Base-by-base conservation (phyloP, 2,888 invertebrate genomes). In the Agrilus mali region DNA sequence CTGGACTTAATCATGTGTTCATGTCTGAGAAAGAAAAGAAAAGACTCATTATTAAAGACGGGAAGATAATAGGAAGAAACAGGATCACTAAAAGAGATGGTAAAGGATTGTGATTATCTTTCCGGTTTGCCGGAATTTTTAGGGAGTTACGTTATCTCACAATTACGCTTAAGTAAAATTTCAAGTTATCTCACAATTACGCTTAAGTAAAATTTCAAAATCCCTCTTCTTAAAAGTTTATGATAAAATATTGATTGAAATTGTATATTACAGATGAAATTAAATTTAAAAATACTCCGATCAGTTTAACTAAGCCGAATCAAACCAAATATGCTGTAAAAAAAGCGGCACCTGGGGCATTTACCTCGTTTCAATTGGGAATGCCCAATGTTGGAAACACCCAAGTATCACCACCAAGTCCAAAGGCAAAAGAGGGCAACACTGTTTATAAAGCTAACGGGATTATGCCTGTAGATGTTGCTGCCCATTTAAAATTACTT, bases 401-500 rank as follows among this genome's bases (percentile, higher is more conserved):
- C 7, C 60, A 52, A 40, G 53, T 60, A 33, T 66, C 67, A 6
- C 65, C 65, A 6, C 62, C 64, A 5, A 65, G 64, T 52, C 64
- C 65, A 13, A 53, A 60, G 44, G 50, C 66, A 6, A 65, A 61
- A 47, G 64, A 66, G 12, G 36, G 47, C 1, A 49, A 49, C 7
- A 45, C 50, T 5, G 58, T 72, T 57, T 78, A 75, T 63, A 79
- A 80, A 62, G 77, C 79, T 17, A 74, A 79, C 7, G 84, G 83
- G 7, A 86, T 86, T 36, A 80, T 83, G 43, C 84, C 90, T 0
- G 79, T 88, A 1, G 94, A 95, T 64, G 86, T 90, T 16, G 94
- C 94, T 1, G 93, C 95, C 0, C 93, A 95, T 64, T 72, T 95
- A 8, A 86, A 92, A 41, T 71, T 95, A 44, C 71, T 96, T 12